Percentiles rank a stretch among this genome's conserved stretches.
Evolutionary conservation across 2,888 invertebrate genomes (phyloP).

Genomic region (Drosophila mimica): DNA sequence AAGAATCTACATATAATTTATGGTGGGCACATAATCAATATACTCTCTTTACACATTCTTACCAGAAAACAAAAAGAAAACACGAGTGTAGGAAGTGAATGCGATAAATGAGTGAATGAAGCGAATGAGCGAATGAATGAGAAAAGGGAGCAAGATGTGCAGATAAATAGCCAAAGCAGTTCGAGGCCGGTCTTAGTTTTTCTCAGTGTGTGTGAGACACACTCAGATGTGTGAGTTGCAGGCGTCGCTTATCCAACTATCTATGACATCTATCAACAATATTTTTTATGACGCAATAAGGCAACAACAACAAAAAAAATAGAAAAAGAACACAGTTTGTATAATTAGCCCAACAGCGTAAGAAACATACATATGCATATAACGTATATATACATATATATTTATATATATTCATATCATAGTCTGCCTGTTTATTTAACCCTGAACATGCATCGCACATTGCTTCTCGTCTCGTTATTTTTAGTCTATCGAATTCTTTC

Average conservation of each 20-base stretch:
- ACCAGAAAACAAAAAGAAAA: slow-evolving; percentile 17
- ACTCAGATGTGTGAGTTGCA: slow-evolving; percentile 22
- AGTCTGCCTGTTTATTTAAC: slow-evolving; percentile 53
- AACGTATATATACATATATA: slow-evolving; percentile 6
- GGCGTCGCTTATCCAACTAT: slow-evolving; percentile 64
- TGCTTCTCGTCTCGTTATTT: slow-evolving; percentile 30
- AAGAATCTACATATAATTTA: not conserved
- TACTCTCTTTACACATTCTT: not conserved
- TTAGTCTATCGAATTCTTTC: slow-evolving; percentile 57
- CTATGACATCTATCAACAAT: slow-evolving; percentile 61
- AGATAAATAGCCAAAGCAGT: slow-evolving; percentile 41
- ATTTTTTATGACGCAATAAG: slow-evolving; percentile 72
- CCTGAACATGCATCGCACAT: slow-evolving; percentile 65
- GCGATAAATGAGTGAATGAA: slow-evolving; percentile 46
- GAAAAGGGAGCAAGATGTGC: slow-evolving; percentile 11
- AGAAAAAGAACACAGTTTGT: slow-evolving; percentile 33
- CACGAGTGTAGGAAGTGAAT: slow-evolving; percentile 54
- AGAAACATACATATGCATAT: slow-evolving; percentile 9
- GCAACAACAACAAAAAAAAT: slow-evolving; percentile 26
- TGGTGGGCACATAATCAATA: not conserved
- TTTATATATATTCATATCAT: slow-evolving; percentile 7
- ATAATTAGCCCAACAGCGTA: slow-evolving; percentile 52
- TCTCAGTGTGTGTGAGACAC: slow-evolving; percentile 3
- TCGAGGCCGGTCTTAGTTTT: slow-evolving; percentile 60
- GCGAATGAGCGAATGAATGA: slow-evolving; percentile 17